Evolutionary conservation across 2,113 vertebrate genomes (phyloP), one percentile per base, ranked within the genome.

Genomic region (Anolis sagrei): DNA sequence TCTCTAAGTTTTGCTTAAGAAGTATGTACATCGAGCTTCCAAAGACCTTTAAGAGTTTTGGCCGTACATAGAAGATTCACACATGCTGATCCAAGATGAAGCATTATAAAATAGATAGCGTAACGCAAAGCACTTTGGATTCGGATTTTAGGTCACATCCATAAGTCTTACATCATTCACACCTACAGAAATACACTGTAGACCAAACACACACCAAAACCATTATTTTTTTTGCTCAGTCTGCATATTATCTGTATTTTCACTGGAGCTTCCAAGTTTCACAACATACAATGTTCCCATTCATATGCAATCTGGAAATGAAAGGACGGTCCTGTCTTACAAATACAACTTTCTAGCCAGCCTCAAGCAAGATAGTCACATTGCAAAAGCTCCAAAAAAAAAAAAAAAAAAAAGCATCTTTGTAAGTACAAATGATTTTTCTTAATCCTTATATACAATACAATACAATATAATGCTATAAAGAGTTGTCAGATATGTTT

Each of bases 361-460:
- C 72, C 44, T 86, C 89, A 89, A 92, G 79, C 7, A 92, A 61
- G 79, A 29, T 32, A 76, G 80, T 51, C 18, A 93, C 86, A 86
- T 78, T 29, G 85, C 61, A 84, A 4, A 62, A 21, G 76, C 44
- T 29, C 68, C 85, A 13, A 69, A 39, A n/a, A n/a, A n/a, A n/a
- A n/a, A n/a, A n/a, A n/a, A n/a, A n/a, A n/a, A n/a, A n/a, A 25
- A 39, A 36, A 48, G 16, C 14, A 66, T 66, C 16, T 64, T 80
- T 18, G 25, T 36, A 77, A 51, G 51, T 9, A 13, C 19, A 8
- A 77, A 18, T 32, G 10, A 48, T 19, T 27, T 5, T 69, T 72
- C 3, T 27, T 48, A 75, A 75, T 4, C 18, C 21, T 73, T 73
- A 32, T 44, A 44, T 44, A 74, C 39, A 74, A 44, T 48, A 34